A percentile compares a stretch with the other conserved stretches of the same genome.
These are phyloP conservation scores for Malurus cyaneus DNA, from an alignment of 2,113 vertebrate species.

Conservation along the genomic window DNA sequence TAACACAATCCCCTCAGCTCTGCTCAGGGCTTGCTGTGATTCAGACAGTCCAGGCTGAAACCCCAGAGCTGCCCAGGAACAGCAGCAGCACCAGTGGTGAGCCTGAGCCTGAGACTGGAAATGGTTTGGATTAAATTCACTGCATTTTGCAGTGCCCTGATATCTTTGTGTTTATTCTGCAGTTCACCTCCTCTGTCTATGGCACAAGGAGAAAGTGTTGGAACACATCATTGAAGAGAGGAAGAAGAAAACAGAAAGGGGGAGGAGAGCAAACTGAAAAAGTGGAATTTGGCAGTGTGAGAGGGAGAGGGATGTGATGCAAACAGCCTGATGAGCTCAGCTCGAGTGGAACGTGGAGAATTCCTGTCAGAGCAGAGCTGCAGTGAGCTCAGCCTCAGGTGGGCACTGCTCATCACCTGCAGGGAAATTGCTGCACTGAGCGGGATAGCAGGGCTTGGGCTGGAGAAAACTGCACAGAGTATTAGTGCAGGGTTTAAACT, in stretches of 20 bases:
- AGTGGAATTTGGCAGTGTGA: neutral
- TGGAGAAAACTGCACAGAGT: slow-evolving; percentile 6
- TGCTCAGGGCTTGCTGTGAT: neutral
- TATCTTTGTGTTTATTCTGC: neutral
- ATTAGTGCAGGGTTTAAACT: neutral
- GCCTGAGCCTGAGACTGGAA: neutral
- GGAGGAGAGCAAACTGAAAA: neutral
- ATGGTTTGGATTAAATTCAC: slow-evolving; percentile 37
- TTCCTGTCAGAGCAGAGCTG: neutral
- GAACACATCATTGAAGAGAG: neutral
- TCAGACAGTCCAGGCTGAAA: neutral
- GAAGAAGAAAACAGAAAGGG: rapidly evolving
- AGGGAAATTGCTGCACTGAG: neutral
- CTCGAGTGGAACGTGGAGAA: neutral
- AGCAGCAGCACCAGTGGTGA: neutral
- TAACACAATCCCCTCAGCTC: neutral
- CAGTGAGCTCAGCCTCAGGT: neutral
- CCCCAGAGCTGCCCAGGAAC: neutral
- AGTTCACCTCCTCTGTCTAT: neutral
- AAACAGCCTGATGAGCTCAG: neutral
- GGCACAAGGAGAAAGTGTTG: neutral
- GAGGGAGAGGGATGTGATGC: neutral
- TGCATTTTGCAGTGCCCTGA: slow-evolving; percentile 13
- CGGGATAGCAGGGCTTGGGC: neutral
- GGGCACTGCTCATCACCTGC: neutral